Percentiles rank a stretch among this genome's conserved stretches.
Conservation (phyloP, 2,888 invertebrate species). For the Gandaritis pyraliata region DNA sequence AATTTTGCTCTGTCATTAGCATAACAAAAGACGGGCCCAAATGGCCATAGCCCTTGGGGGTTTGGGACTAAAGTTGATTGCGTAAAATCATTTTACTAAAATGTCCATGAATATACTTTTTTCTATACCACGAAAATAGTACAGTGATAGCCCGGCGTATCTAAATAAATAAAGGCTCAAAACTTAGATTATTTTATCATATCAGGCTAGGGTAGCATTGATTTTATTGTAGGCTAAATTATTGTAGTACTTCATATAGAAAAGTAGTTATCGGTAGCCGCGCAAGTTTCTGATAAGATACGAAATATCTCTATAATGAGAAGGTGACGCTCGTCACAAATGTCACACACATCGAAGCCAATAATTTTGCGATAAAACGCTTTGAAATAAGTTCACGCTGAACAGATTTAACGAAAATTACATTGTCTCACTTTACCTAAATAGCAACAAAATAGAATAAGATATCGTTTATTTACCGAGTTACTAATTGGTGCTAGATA, state of each 20-base stretch:
- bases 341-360: conserved; percentile 36
- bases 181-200: conserved; percentile 9
- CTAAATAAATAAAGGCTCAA: background rate
- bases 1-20: no score
- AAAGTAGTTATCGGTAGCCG: conserved; percentile 67
- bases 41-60: no score
- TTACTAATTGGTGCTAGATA: conserved; percentile 4
- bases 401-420: conserved; percentile 7
- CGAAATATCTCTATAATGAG: conserved; percentile 60
- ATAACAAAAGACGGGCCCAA: no score
- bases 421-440: background rate
- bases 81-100: no score
- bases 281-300: conserved; percentile 73
- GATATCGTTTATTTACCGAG: conserved; percentile 1
- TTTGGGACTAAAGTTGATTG: no score
- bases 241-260: conserved; percentile 48
- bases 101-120: no score
- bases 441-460: conserved; percentile 16
- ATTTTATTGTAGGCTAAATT: conserved; percentile 41
- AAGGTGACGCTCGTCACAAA: conserved; percentile 67
- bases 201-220: conserved; percentile 33
- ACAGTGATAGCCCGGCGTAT: no score
- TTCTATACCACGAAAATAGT: no score
- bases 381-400: conserved; percentile 9
- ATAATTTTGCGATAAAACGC: conserved; percentile 32